Base-by-base conservation (phyloP, 2,888 invertebrate species). In the Zhengitettix transpicula region DNA sequence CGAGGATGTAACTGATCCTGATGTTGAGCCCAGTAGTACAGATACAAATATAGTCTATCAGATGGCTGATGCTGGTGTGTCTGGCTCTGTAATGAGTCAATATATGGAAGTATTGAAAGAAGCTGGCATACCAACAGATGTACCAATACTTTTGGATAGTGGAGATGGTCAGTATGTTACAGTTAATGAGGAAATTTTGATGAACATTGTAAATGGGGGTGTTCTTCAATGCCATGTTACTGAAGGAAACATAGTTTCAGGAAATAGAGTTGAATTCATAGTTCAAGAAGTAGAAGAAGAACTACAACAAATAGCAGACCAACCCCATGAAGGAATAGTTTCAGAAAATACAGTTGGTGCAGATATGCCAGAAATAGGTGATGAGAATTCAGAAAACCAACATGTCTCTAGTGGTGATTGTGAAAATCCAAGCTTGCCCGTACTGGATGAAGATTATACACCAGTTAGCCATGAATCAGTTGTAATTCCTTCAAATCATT, bases 91-190 rank as follows among this genome's bases (percentile, higher is more conserved):
- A 2, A 58, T 58, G 58, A 62, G 59, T 16, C 63, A 68, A 57
- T 67, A 68, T 58, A 64, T 67, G 60, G 68, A 69, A 61, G 66
- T 67, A 52, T 60, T 69, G 57, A 69, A 68, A 63, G 67, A 67
- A 58, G 67, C 72, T n/a, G 72, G 75, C 28, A 67, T 73, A 47
- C 72, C 72, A 11, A 68, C 73, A 1, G 73, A 76, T 64, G 73
- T 76, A 40, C 75, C 82, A 28, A 81, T 83, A 65, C 77, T 83
- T 64, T 81, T 81, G 64, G 81, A 82, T 69, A 81, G 81, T 1
- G 81, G 79, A 40, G 81, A 82, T 65, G 82, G 82, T 0, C 80
- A 80, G 42, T 81, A 81, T 66, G 79, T 82, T 1, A 80, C 80
- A 62, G 78, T 83, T 1, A 81, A 80, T 61, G 82, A 82, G 69